These are phyloP conservation scores for Scolopax bukidnonensis DNA, from an alignment of 2,797 vertebrate genomes.

Conservation along the genomic window DNA sequence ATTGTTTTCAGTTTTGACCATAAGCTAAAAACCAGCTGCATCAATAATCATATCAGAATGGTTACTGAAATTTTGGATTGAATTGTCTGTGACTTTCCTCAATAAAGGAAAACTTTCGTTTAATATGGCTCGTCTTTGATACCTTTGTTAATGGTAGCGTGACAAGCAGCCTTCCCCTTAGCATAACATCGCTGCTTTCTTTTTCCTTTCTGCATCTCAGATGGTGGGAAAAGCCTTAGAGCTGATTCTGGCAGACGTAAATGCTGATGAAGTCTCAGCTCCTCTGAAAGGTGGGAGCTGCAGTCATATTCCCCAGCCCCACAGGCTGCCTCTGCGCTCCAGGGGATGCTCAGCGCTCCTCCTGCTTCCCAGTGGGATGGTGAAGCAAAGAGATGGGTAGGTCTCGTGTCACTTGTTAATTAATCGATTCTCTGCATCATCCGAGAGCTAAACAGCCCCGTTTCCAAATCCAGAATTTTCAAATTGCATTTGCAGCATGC, in stretches of 20 bases:
- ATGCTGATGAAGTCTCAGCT: background rate
- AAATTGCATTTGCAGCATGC: constrained; percentile 10
- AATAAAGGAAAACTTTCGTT: background rate
- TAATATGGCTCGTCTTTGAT: background rate
- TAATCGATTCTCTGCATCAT: constrained; percentile 17
- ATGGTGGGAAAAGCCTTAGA: background rate
- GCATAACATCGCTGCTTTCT: background rate
- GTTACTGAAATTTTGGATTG: background rate
- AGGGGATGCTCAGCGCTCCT: background rate
- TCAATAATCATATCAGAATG: background rate
- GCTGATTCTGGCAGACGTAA: background rate
- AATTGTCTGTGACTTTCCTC: background rate
- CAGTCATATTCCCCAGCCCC: background rate
- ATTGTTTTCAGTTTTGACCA: background rate
- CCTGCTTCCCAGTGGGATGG: background rate
- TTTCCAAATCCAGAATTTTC: constrained; percentile 36
- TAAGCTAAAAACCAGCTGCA: background rate
- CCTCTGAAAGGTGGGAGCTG: background rate
- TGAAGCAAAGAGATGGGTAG: background rate
- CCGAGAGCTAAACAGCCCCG: background rate
- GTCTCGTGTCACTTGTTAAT: constrained; percentile 34
- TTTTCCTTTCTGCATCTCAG: background rate
- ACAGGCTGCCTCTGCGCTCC: background rate
- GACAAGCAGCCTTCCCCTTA: background rate
- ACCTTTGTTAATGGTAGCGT: background rate